phyloP scores from a whole-genome alignment of 2,888 invertebrate genomes.

The Polia nebulosa region DNA sequence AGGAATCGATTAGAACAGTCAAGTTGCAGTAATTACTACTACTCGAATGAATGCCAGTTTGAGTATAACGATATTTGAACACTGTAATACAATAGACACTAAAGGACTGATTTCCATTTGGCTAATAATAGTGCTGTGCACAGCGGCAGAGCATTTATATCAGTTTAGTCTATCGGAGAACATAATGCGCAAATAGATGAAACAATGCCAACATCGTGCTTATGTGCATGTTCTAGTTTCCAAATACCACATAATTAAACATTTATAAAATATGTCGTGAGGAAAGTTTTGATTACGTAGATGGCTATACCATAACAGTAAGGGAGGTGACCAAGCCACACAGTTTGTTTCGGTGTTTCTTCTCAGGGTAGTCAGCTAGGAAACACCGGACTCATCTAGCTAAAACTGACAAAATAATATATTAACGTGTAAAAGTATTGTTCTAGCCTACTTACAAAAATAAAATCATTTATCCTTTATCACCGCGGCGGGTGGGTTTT shows the following conservation, averaged over 20 bases:
- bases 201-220: constrained; percentile 26
- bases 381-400: too few species aligned
- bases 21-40: constrained; percentile 15
- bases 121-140: constrained; percentile 12
- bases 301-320: background rate
- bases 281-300: background rate
- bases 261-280: too few species aligned
- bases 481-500: too few species aligned
- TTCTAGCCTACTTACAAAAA: too few species aligned
- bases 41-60: constrained; percentile 20
- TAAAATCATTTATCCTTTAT: too few species aligned
- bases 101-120: constrained; percentile 4
- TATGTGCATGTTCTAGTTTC: constrained; percentile 4
- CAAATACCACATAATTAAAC: constrained; percentile 1
- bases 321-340: too few species aligned
- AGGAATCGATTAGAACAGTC: constrained; percentile 31
- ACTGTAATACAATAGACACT: background rate
- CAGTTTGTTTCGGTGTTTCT: too few species aligned
- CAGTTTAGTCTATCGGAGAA: constrained; percentile 18
- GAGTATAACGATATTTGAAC: constrained; percentile 12
- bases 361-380: too few species aligned
- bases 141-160: constrained; percentile 9
- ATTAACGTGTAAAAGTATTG: too few species aligned
- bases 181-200: constrained; percentile 23
- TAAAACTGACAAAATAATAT: too few species aligned